Evolutionary conservation across 2,113 vertebrate genomes (phyloP).

Genomic region (Ophiodon elongatus): DNA sequence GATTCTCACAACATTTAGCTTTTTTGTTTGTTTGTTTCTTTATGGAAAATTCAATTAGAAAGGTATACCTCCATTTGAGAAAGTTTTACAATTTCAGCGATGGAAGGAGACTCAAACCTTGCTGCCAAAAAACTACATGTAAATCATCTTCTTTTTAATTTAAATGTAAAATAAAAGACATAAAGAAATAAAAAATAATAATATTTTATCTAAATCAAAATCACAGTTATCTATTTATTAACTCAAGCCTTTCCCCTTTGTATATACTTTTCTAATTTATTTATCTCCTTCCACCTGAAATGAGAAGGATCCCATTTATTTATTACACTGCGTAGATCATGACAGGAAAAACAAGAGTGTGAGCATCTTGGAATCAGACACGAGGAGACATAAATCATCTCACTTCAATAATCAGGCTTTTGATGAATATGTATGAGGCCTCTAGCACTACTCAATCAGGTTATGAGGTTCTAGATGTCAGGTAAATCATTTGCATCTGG

Average conservation of each 20-base stretch:
- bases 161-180: background rate
- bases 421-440: slow-evolving; percentile 53
- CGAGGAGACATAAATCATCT: slow-evolving; percentile 31
- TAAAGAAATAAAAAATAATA: background rate
- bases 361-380: slow-evolving; percentile 30
- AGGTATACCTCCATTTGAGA: background rate
- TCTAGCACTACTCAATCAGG: slow-evolving; percentile 34
- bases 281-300: slow-evolving; percentile 1
- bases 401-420: slow-evolving; percentile 37
- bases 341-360: slow-evolving; percentile 5
- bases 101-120: background rate
- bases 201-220: background rate
- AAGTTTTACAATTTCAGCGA: background rate
- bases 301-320: slow-evolving; percentile 5
- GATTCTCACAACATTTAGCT: background rate
- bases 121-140: background rate
- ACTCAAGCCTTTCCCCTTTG: background rate
- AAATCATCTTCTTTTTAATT: background rate
- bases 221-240: background rate
- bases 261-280: background rate
- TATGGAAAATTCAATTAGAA: background rate
- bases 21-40: background rate
- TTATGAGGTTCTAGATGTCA: slow-evolving; percentile 31
- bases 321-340: background rate
- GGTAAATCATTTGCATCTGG: slow-evolving; percentile 53